Percentiles rank a stretch among this genome's conserved stretches.
phyloP scores from a whole-genome alignment of 2,797 vertebrate genomes.

The Taeniopygia guttata region DNA sequence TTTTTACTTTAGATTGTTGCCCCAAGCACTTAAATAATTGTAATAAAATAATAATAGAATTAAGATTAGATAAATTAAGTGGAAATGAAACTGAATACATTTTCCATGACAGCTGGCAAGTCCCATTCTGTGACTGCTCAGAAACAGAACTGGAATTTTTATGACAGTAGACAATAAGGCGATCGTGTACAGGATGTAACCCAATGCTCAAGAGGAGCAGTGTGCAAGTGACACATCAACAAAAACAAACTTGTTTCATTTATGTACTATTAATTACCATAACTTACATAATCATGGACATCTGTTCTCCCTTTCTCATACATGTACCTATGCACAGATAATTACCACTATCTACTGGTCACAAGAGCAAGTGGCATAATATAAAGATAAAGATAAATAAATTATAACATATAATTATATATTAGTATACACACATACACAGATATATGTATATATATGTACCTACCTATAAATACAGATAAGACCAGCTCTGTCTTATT shows the following conservation, averaged over 20 bases:
- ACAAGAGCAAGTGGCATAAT: not conserved
- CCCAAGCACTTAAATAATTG: slow-evolving; percentile 86
- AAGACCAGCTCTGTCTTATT: not conserved
- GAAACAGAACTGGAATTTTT: slow-evolving; percentile 77
- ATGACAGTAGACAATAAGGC: slow-evolving; percentile 85
- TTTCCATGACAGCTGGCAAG: slow-evolving; percentile 88
- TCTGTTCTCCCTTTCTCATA: slow-evolving; percentile 78
- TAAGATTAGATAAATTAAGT: slow-evolving; percentile 88
- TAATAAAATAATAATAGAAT: slow-evolving; percentile 85
- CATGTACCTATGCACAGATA: not conserved
- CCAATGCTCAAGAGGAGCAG: slow-evolving; percentile 81
- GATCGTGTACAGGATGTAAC: slow-evolving; percentile 83
- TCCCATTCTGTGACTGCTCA: slow-evolving; percentile 78
- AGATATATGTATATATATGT: too few species aligned
- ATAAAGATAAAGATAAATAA: not conserved
- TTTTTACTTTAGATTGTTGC: slow-evolving; percentile 84
- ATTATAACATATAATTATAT: not conserved
- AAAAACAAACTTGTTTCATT: slow-evolving; percentile 87
- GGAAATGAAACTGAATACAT: slow-evolving; percentile 84
- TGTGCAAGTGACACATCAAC: slow-evolving; percentile 89
- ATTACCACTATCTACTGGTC: slow-evolving; percentile 6
- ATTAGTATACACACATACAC: not conserved
- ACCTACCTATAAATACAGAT: not conserved
- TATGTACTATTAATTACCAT: slow-evolving; percentile 82
- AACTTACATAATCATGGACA: slow-evolving; percentile 83